phyloP scores from a whole-genome alignment of 2,888 invertebrate species.

The Arge pagana region DNA sequence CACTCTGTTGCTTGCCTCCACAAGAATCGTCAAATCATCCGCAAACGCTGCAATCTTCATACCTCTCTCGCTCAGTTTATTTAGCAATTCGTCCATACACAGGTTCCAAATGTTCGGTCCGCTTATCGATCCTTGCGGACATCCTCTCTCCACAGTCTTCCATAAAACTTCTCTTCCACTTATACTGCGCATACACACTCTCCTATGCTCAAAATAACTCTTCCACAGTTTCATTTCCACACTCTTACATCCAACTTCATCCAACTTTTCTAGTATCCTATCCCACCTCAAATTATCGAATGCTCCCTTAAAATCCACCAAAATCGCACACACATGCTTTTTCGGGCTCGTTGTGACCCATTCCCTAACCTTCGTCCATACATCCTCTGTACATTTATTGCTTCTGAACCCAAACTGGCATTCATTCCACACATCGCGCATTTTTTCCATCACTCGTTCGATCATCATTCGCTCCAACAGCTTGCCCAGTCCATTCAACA shows the following conservation, averaged over 20 bases:
- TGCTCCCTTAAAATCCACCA: conserved; percentile 15
- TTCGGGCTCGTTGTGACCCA: background rate
- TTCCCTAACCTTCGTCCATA: conserved; percentile 1
- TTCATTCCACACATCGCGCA: background rate
- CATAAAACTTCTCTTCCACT: background rate
- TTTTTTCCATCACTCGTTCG: background rate
- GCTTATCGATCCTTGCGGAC: conserved; percentile 22
- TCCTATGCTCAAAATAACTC: conserved; percentile 1
- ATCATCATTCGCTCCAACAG: no score
- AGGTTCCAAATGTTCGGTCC: conserved; percentile 14
- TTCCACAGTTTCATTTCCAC: conserved; percentile 4
- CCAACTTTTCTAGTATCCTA: background rate
- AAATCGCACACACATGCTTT: background rate
- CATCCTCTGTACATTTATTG: background rate
- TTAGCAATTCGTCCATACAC: conserved; percentile 12
- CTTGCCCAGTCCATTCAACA: conserved; percentile 18
- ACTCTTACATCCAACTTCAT: background rate
- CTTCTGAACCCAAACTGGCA: background rate
- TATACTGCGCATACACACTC: background rate
- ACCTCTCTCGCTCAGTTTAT: background rate
- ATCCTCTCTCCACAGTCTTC: conserved; percentile 4
- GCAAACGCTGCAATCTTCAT: conserved; percentile 16
- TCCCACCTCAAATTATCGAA: conserved; percentile 9
- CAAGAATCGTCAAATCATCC: conserved; percentile 11
- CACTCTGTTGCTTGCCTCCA: conserved; percentile 1